Percentiles rank a stretch among this genome's conserved stretches.
phyloP scores from a whole-genome alignment of 2,797 vertebrate species.

The Melanotaenia boesemani region DNA sequence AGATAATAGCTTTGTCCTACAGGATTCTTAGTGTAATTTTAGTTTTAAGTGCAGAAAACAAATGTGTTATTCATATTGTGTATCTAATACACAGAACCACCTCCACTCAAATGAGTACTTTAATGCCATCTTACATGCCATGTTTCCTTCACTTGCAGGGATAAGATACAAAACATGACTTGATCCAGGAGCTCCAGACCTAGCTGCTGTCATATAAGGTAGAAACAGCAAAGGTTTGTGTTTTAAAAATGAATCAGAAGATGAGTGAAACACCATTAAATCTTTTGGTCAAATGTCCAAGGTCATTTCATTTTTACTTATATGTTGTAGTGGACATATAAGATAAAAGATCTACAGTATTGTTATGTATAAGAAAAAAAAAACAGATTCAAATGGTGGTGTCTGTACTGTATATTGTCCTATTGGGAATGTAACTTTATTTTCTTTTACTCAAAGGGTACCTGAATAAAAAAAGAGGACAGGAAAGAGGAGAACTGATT shows the following conservation, averaged over 20 bases:
- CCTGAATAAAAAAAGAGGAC: not conserved
- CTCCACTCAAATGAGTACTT: not conserved
- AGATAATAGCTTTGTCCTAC: slow-evolving; percentile 17
- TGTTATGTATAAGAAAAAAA: not conserved
- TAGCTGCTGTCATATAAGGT: not conserved
- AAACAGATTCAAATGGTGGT: not conserved
- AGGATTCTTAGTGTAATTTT: not conserved
- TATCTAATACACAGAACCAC: not conserved
- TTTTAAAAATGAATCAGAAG: slow-evolving; percentile 29
- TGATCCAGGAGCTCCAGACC: not conserved
- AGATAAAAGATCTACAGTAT: too few relatives aligned
- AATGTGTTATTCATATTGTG: slow-evolving; percentile 1
- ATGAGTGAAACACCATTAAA: slow-evolving; percentile 28
- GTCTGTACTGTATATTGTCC: not conserved
- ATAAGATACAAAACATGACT: not conserved
- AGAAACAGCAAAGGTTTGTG: slow-evolving; percentile 8
- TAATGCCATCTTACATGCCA: not conserved
- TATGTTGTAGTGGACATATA: slow-evolving; percentile 11
- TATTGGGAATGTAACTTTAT: slow-evolving; percentile 1
- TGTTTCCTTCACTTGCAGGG: not conserved
- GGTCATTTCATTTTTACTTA: slow-evolving; percentile 55
- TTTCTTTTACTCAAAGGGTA: slow-evolving; percentile 1
- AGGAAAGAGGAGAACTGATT: slow-evolving; percentile 6
- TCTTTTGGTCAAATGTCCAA: slow-evolving; percentile 53
- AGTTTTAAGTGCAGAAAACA: not conserved